Percentiles rank a stretch among this genome's conserved stretches.
These are phyloP conservation scores for Megalops cyprinoides DNA, from an alignment of 2,797 vertebrate genomes.

Conservation along the genomic window DNA sequence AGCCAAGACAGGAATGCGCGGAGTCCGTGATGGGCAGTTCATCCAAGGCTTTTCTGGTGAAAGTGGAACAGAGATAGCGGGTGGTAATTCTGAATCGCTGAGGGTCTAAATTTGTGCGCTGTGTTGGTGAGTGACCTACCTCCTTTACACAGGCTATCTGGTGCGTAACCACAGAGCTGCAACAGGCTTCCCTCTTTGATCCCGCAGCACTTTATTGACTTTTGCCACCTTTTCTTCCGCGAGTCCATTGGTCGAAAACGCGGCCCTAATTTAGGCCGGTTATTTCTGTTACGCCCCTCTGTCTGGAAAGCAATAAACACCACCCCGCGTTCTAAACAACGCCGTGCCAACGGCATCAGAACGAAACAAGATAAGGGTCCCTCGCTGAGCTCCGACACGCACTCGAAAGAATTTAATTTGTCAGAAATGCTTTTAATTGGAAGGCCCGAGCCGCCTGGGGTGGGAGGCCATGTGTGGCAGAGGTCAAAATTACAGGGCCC, in stretches of 20 bases:
- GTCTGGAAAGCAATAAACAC: conserved; percentile 33
- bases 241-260: neutral
- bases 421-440: neutral
- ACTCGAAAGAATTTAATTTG: neutral
- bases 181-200: no score
- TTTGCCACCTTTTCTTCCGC: neutral
- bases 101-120: no score
- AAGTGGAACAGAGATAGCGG: neutral
- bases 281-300: conserved; percentile 32
- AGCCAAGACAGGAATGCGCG: neutral
- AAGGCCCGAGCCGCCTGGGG: neutral
- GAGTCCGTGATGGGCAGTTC: neutral
- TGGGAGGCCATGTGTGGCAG: neutral
- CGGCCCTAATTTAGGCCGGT: neutral
- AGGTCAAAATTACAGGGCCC: neutral
- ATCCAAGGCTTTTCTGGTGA: neutral
- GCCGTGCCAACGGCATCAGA: conserved; percentile 21
- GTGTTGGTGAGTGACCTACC: no score
- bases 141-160: no score
- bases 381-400: conserved; percentile 32
- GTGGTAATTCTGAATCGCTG: neutral
- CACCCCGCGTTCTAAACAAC: conserved; percentile 26
- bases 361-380: conserved; percentile 37
- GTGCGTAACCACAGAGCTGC: no score
- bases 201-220: no score